A percentile compares a stretch with the other conserved stretches of the same genome.
These are phyloP conservation scores for Yponomeuta sedellus DNA, from an alignment of 2,888 invertebrate genomes.

Conservation along the genomic window DNA sequence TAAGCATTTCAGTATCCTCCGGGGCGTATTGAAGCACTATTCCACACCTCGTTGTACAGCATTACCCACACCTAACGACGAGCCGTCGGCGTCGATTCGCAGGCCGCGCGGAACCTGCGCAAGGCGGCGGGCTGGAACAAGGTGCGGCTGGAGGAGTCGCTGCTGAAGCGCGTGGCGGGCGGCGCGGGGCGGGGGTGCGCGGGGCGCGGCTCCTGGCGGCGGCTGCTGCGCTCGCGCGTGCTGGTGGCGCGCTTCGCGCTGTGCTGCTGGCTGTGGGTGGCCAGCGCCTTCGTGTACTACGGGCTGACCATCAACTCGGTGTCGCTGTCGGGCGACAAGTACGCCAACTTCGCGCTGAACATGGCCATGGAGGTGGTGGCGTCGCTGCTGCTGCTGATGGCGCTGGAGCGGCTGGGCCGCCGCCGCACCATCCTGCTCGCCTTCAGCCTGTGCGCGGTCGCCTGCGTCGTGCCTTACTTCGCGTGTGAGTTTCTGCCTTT, in stretches of 20 bases:
- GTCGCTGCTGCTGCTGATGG: constrained; percentile 62
- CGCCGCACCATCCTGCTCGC: constrained; percentile 52
- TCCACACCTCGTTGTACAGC: no score
- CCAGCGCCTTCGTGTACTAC: constrained; percentile 86
- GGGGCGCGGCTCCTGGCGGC: constrained; percentile 41
- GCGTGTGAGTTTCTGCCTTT: constrained; percentile 38
- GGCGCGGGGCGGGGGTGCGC: constrained; percentile 19
- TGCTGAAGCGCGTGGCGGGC: constrained; percentile 37
- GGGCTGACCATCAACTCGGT: constrained; percentile 87
- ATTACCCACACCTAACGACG: no score
- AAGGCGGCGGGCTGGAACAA: constrained; percentile 66
- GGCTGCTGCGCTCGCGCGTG: constrained; percentile 42
- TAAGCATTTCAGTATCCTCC: no score
- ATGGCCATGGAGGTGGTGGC: constrained; percentile 69
- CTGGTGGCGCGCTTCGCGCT: constrained; percentile 44
- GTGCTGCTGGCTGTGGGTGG: constrained; percentile 80
- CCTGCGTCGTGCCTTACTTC: constrained; percentile 53
- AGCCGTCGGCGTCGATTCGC: no score
- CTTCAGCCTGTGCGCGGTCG: constrained; percentile 52
- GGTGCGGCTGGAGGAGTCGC: constrained; percentile 49
- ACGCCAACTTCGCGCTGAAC: constrained; percentile 80
- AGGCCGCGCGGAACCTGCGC: no score
- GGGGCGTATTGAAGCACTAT: no score
- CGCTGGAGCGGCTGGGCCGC: constrained; percentile 59
- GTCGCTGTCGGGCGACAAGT: constrained; percentile 82